These are phyloP conservation scores for Ciconia nigra DNA, from an alignment of 2,797 vertebrate genomes.

Conservation along the genomic window DNA sequence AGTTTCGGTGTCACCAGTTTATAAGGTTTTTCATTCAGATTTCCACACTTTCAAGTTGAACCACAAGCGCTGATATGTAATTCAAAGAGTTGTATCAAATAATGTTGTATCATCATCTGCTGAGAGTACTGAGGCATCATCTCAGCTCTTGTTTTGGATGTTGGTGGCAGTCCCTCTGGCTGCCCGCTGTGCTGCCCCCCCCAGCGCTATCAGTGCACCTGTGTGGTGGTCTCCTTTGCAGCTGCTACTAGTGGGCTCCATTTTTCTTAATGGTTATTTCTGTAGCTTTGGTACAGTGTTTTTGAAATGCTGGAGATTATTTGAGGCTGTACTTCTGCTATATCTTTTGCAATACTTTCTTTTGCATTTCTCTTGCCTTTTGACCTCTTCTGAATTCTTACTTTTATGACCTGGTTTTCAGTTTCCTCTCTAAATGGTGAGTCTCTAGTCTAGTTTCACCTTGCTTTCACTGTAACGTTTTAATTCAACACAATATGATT, in stretches of 20 bases:
- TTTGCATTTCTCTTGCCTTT: not conserved
- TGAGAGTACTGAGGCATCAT: not conserved
- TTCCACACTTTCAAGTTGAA: not conserved
- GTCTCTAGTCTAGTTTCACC: not conserved
- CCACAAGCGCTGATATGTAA: not conserved
- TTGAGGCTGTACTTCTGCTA: not conserved
- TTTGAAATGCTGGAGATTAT: not conserved
- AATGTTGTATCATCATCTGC: not conserved
- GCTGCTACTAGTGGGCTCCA: not conserved
- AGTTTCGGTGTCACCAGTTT: not conserved
- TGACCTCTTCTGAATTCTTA: not conserved
- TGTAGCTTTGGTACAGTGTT: not conserved
- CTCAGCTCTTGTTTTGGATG: not conserved
- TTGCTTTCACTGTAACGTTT: not conserved
- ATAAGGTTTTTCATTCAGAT: not conserved
- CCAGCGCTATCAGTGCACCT: accelerated
- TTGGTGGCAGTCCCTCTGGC: not conserved
- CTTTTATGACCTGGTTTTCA: not conserved
- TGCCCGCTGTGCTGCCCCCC: not conserved
- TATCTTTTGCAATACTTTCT: not conserved
- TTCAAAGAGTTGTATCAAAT: not conserved
- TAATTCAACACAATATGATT: not conserved
- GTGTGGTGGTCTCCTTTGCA: not conserved
- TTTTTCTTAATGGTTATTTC: not conserved
- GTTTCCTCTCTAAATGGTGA: not conserved